Evolutionary conservation across 2,113 vertebrate species (phyloP).

Genomic region (Acrocephalus arundinaceus): DNA sequence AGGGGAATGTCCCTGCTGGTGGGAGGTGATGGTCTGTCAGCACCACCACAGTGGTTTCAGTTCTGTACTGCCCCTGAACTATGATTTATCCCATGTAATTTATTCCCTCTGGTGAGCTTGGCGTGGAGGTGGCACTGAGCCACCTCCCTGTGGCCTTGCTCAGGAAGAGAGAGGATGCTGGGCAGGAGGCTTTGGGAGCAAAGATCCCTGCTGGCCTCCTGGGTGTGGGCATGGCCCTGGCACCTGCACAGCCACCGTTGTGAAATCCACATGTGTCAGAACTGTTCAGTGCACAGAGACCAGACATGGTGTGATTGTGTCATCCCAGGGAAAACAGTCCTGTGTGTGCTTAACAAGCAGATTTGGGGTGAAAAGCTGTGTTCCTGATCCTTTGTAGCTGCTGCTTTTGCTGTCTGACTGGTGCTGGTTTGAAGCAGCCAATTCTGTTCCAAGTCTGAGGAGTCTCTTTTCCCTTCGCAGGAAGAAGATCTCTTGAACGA

Average conservation of each 20-base stretch:
- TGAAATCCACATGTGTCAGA: background rate
- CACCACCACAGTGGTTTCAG: background rate
- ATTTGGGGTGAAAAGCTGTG: background rate
- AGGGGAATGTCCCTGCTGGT: background rate
- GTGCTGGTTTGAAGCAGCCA: background rate
- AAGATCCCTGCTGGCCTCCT: rapidly evolving
- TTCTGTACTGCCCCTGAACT: rapidly evolving
- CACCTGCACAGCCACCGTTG: rapidly evolving
- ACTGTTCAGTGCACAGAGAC: rapidly evolving
- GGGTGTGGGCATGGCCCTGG: background rate
- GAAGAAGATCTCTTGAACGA: conserved; percentile 86
- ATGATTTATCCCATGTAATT: rapidly evolving
- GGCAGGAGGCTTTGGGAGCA: background rate
- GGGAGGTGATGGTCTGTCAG: background rate
- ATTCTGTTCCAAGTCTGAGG: background rate
- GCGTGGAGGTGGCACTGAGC: background rate
- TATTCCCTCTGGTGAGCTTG: background rate
- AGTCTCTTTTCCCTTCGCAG: conserved; percentile 69
- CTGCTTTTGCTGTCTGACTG: background rate
- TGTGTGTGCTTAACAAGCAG: rapidly evolving
- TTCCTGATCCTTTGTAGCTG: background rate
- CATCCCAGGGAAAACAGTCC: background rate
- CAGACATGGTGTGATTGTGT: rapidly evolving
- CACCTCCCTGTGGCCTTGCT: background rate
- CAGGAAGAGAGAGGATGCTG: background rate